Base-by-base conservation (phyloP, 1,140 invertebrate species). In the Coenobita brevimanus region DNA sequence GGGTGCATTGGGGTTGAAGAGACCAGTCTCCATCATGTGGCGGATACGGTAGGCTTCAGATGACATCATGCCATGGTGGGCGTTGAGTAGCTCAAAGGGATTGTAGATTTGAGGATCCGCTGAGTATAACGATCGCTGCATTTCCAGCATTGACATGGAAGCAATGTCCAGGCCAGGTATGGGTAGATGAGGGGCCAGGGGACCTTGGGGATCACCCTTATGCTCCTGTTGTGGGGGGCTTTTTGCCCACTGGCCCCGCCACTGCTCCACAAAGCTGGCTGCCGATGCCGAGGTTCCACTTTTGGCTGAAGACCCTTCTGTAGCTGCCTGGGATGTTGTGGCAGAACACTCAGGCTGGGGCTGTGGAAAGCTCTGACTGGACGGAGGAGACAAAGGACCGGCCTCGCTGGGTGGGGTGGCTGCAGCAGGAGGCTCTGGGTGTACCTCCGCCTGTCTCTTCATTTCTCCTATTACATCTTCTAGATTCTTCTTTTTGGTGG, bases 391-490 rank as follows among this genome's bases (percentile, higher is more conserved):
- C 36, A 36, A n/a, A 50, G 76, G n/a, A 50, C 82, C 71, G 76
- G 41, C 57, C 71, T 75, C 24, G 36, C n/a, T n/a, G 33, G 82
- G 60, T 43, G 73, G 36, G 46, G 62, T 24, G 17, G 82, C 27
- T 50, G 33, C 46, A 30, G 81, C 38, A 27, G 54, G 57, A 54
- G 82, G 82, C 54, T 85, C 88, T n/a, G 82, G 82, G 54, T 85
- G 88, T 43, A 69, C 67, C 36, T 89, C 88, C n/a, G 88, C 88
- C 62, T 84, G 81, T 62, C 76, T 79, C 82, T 89, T 89, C 82
- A 83, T 71, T 54, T 85, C 88, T 24, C 82, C 88, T 60, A 89
- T 89, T 33, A 89, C 88, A 81, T 89, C 88, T 60, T 89, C 88
- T 41, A 89, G 38, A 36, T 89, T 84, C 69, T 89, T 89, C 71